phyloP scores from a whole-genome alignment of 1,140 invertebrate genomes.

The Radopholus similis region DNA sequence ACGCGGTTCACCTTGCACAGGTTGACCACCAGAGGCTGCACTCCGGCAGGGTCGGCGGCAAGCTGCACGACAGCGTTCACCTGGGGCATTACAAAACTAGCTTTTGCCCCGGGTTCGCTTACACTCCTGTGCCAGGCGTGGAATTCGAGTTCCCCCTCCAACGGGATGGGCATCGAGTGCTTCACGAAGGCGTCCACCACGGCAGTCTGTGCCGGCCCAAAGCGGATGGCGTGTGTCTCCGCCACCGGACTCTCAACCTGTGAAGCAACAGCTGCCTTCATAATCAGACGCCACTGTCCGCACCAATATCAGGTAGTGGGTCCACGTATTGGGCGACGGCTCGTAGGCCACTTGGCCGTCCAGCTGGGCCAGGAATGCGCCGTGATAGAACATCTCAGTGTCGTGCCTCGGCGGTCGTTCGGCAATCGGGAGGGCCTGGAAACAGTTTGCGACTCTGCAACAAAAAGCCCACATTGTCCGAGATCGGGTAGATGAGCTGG shows the following conservation, averaged over 20 bases:
- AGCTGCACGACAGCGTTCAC: constrained; percentile 37
- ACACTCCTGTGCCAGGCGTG: constrained; percentile 35
- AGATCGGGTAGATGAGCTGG: constrained; percentile 25
- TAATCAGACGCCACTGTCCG: background rate
- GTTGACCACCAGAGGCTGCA: constrained; percentile 23
- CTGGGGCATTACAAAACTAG: background rate
- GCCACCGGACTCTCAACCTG: constrained; percentile 29
- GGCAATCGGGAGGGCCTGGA: constrained; percentile 19
- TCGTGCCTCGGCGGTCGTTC: constrained; percentile 23
- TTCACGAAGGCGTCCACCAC: constrained; percentile 43
- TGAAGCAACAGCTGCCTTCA: background rate
- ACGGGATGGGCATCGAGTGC: constrained; percentile 46
- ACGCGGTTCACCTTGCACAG: constrained; percentile 22
- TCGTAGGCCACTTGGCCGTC: constrained; percentile 33
- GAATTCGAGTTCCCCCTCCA: constrained; percentile 26
- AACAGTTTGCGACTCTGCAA: background rate
- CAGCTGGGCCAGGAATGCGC: constrained; percentile 23
- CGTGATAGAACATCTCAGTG: constrained; percentile 18
- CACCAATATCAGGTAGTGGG: constrained; percentile 16
- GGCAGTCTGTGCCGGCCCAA: constrained; percentile 29
- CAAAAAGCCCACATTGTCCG: constrained; percentile 15
- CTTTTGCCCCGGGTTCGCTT: background rate
- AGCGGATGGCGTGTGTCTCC: constrained; percentile 39
- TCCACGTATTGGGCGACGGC: constrained; percentile 4
- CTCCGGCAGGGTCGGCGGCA: constrained; percentile 22